These are phyloP conservation scores for Gryon sp. DNA, from an alignment of 1,140 invertebrate genomes.

Conservation along the genomic window DNA sequence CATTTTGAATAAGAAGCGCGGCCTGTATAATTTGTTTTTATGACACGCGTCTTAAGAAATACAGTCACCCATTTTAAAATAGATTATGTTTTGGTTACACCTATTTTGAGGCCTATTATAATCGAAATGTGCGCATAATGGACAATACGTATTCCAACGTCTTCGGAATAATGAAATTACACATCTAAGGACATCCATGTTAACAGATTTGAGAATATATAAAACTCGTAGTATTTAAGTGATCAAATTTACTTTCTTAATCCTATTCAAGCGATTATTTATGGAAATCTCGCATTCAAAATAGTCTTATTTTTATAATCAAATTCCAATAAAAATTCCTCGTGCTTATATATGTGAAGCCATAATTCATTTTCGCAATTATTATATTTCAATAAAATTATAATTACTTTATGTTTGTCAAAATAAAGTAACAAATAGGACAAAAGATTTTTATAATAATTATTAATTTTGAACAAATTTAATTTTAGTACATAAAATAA, in stretches of 20 bases:
- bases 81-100: constrained; percentile 61
- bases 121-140: constrained; percentile 55
- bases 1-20: constrained; percentile 52
- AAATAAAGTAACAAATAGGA: too few relatives aligned
- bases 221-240: constrained; percentile 27
- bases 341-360: background rate
- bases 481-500: too few relatives aligned
- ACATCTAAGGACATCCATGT: constrained; percentile 22
- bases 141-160: constrained; percentile 49
- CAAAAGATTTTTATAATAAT: too few relatives aligned
- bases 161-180: constrained; percentile 57
- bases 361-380: too few relatives aligned
- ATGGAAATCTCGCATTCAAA: constrained; percentile 20
- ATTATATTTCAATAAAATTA: too few relatives aligned
- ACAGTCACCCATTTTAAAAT: constrained; percentile 53
- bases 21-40: constrained; percentile 58
- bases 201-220: constrained; percentile 10
- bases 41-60: constrained; percentile 54
- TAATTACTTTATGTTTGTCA: too few relatives aligned
- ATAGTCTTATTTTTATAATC: constrained; percentile 14
- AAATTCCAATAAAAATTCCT: constrained; percentile 8
- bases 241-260: constrained; percentile 33
- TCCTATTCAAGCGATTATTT: constrained; percentile 33
- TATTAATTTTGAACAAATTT: too few relatives aligned
- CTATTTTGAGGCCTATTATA: constrained; percentile 49